Evolutionary conservation across 2,113 vertebrate species (phyloP).

Genomic region (Gambusia holbrooki): DNA sequence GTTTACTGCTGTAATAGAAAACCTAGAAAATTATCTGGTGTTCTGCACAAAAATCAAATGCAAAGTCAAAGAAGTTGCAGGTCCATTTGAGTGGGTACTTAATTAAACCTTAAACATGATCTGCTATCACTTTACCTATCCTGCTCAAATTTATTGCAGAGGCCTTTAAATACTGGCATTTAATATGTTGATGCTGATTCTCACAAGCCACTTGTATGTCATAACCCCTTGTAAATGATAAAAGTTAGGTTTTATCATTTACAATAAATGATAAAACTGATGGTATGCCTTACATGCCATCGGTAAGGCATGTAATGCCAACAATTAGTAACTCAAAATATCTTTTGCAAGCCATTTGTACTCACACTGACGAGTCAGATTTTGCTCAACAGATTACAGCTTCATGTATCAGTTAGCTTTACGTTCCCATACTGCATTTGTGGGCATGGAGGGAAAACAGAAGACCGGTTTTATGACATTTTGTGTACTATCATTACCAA

Average conservation of each 20-base stretch:
- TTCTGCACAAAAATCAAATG: conserved; percentile 3
- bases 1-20: conserved; percentile 32
- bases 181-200: neutral
- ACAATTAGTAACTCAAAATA: no score
- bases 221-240: neutral
- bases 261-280: no score
- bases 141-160: neutral
- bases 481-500: neutral
- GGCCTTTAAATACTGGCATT: neutral
- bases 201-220: neutral
- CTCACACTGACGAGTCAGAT: no score
- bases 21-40: conserved; percentile 11
- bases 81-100: neutral
- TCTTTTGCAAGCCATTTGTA: neutral
- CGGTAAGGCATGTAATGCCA: neutral
- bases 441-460: neutral
- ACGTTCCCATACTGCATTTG: neutral
- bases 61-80: neutral
- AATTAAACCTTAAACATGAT: neutral
- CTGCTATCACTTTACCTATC: neutral
- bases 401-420: neutral
- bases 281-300: no score
- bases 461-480: neutral
- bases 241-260: neutral
- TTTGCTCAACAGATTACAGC: neutral